phyloP scores from a whole-genome alignment of 2,888 invertebrate species.

The Aricia artaxerxes region DNA sequence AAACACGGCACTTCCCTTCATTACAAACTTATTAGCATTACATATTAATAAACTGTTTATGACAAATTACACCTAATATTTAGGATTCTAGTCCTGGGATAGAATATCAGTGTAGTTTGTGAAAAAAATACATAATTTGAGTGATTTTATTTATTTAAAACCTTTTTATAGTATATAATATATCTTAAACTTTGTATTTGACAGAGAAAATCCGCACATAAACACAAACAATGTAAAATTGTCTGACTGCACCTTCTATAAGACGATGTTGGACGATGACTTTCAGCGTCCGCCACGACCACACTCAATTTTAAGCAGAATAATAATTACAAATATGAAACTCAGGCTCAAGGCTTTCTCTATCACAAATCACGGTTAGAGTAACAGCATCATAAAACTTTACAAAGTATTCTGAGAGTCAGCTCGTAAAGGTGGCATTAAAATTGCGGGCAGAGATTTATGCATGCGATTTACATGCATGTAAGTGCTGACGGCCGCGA shows the following conservation, averaged over 20 bases:
- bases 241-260: background rate
- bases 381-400: background rate
- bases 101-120: no score
- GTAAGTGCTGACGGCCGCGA: slow-evolving; percentile 4
- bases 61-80: background rate
- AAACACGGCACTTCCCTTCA: slow-evolving; percentile 50
- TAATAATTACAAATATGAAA: background rate
- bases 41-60: slow-evolving; percentile 11
- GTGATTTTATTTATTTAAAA: background rate
- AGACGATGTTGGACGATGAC: background rate
- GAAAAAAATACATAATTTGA: background rate
- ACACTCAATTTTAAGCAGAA: background rate
- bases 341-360: background rate
- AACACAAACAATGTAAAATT: background rate
- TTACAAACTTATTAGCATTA: slow-evolving; percentile 35
- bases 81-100: background rate
- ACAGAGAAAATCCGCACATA: background rate
- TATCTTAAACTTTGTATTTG: background rate
- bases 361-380: background rate
- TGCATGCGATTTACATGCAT: slow-evolving; percentile 10
- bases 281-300: background rate
- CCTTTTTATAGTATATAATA: background rate
- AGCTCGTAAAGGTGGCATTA: slow-evolving; percentile 1
- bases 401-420: slow-evolving; percentile 8
- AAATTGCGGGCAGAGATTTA: slow-evolving; percentile 2